These are phyloP conservation scores for Synanthedon tipuliformis DNA, from an alignment of 2,888 invertebrate genomes.

Conservation along the genomic window DNA sequence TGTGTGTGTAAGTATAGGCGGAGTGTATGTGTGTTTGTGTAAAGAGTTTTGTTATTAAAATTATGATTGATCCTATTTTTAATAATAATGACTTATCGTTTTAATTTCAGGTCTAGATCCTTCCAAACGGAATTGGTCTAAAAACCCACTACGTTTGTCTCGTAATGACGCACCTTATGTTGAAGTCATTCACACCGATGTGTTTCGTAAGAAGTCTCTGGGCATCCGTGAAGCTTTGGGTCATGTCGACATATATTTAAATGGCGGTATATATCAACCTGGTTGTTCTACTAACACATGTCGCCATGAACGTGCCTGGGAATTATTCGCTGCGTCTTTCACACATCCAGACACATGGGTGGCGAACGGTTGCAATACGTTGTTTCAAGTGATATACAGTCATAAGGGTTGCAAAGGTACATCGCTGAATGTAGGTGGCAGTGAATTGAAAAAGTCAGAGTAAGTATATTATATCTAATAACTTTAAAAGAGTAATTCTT, in stretches of 20 bases:
- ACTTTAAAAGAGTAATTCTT: too few species aligned
- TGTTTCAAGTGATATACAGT: not conserved
- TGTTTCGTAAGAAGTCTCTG: not conserved
- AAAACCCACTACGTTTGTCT: conserved; percentile 18
- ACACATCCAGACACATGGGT: conserved; percentile 11
- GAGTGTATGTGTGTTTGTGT: not conserved
- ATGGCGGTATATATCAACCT: conserved; percentile 80
- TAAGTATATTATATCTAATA: conserved; percentile 6
- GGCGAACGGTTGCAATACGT: conserved; percentile 20
- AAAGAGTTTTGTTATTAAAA: too few species aligned
- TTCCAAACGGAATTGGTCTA: conserved; percentile 25
- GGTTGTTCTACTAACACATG: conserved; percentile 34
- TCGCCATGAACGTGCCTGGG: conserved; percentile 35
- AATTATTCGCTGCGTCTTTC: conserved; percentile 30
- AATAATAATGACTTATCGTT: not conserved
- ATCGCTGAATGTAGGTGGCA: conserved; percentile 25
- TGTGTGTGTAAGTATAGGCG: too few species aligned
- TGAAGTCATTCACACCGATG: conserved; percentile 46
- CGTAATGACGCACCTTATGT: conserved; percentile 35
- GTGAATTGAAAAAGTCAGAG: conserved; percentile 23
- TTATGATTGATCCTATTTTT: not conserved
- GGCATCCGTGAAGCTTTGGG: conserved; percentile 77
- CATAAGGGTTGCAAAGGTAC: not conserved
- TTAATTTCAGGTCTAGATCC: conserved; percentile 34
- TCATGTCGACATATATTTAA: conserved; percentile 89